Base-by-base conservation (phyloP, 2,888 invertebrate species). In the Isoperla grammatica region DNA sequence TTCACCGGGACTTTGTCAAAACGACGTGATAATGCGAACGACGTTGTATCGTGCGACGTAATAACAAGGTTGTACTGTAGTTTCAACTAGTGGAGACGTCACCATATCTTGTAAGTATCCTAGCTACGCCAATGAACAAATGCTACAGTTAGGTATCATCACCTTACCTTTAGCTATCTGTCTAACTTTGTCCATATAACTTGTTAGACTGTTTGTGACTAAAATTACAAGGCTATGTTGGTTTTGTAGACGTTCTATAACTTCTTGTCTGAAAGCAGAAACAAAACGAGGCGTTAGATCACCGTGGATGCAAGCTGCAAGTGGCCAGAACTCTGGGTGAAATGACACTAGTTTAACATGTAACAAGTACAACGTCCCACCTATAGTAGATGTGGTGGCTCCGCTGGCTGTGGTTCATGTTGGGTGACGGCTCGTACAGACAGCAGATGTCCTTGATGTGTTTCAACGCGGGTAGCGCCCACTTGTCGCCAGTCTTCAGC, bases 381-480 rank as follows among this genome's bases (percentile, higher is more conserved):
- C 82, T 76, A 68, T 81, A 81, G 70, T 77, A 80, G 65, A 79
- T 77, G 66, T 81, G 81, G 68, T 81, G 81, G 57, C 78, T 76
- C 58, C 81, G 75, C 68, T 80, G 81, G 81, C 71, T 84, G 80
- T 74, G 76, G 55, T 76, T 75, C 61, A 82, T 79, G 66, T 81
- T 83, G n/a, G 86, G 82, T 67, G 84, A 86, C 43, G 90, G 86
- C 78, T 96, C 96, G 73, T 96, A 97, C 67, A 96, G 80, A 70
- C 90, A 89, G 74, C 96, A 96, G 67, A 97, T 96, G 75, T 97
- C 96, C 37, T 91, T 83, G 73, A 97, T 96, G 76, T 96, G 90
- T 73, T 96, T 95, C 65, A 97, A 77, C 3, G 96, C 95, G 1
- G 97, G 96, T 68, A 97, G 74, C 17, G 92, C 96, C 96, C 96